phyloP scores from a whole-genome alignment of 2,797 vertebrate genomes.

The Octomys mimax region DNA sequence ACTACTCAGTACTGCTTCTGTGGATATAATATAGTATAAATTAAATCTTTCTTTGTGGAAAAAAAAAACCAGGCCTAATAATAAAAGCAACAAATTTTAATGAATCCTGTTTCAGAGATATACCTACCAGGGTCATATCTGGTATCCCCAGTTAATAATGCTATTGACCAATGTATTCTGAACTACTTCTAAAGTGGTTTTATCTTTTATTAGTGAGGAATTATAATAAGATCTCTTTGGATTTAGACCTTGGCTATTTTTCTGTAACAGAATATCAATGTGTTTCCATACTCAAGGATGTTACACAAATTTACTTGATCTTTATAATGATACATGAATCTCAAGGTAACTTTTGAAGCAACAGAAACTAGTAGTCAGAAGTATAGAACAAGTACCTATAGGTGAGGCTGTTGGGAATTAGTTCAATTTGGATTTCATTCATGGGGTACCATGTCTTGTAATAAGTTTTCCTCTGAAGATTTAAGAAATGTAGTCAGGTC shows the following conservation, averaged over 20 bases:
- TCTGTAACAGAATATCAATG: not conserved
- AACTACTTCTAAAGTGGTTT: not conserved
- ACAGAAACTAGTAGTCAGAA: not conserved
- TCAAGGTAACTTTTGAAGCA: not conserved
- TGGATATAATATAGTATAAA: not conserved
- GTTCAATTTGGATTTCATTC: not conserved
- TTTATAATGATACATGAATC: not conserved
- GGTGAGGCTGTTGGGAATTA: not conserved
- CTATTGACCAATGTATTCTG: not conserved
- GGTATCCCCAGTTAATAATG: not conserved
- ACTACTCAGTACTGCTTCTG: not conserved
- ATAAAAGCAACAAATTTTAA: not conserved
- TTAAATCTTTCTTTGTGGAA: not conserved
- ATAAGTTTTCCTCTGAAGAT: not conserved
- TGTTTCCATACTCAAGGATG: not conserved
- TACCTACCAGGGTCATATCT: not conserved
- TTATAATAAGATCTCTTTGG: not conserved
- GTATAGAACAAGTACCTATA: not conserved
- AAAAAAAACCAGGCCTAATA: not conserved
- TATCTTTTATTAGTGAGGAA: not conserved
- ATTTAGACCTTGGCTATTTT: not conserved
- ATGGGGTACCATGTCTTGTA: not conserved
- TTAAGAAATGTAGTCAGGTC: constrained; percentile 13
- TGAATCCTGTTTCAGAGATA: not conserved
- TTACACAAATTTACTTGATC: not conserved